Evolutionary conservation across 2,113 vertebrate genomes (phyloP), one percentile per base, ranked within the genome.

Genomic region (Sinocyclocheilus maitianheensis): DNA sequence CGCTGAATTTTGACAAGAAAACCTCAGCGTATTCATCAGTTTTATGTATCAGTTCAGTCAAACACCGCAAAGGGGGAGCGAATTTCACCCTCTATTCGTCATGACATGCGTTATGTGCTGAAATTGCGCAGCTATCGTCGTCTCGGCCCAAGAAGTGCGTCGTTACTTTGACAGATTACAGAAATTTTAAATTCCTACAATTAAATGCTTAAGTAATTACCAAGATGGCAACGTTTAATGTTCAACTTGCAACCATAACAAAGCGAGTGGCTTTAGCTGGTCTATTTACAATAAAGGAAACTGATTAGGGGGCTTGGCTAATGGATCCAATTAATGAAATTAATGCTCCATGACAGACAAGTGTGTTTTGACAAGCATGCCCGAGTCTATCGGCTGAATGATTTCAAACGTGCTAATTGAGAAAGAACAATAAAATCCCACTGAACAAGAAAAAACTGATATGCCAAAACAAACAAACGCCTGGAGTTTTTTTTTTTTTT

Each of bases 391-490:
- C 75, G 75, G 83, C 89, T 89, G 88, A 93, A 72, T 55, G 65
- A 83, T 55, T 87, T 87, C 51, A 81, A 85, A 75, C n/a, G 40
- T 89, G 86, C 89, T 91, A 89, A 92, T 88, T 92, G 79, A 87
- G 80, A 77, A 85, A 87, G 75, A 87, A 91, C 88, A 90, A 88
- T 76, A 92, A 90, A 92, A 86, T n/a, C 48, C 46, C 55, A 60
- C 88, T 84, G 85, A 89, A 85, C 85, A 88, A 84, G 85, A 48
- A 91, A 90, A 90, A 78, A 82, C 63, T 72, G 51, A 55, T 53
- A 30, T 85, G 90, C 92, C 90, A 95, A 93, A 93, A 91, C 89
- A 93, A 93, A 93, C 90, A 92, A 91, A 90, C 69, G 82, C 26
- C 81, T 87, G 2, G 20, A 87, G 88, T 87, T 93, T 75, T 91